Evolutionary conservation across 2,113 vertebrate genomes (phyloP).

Genomic region (Zapus hudsonius): DNA sequence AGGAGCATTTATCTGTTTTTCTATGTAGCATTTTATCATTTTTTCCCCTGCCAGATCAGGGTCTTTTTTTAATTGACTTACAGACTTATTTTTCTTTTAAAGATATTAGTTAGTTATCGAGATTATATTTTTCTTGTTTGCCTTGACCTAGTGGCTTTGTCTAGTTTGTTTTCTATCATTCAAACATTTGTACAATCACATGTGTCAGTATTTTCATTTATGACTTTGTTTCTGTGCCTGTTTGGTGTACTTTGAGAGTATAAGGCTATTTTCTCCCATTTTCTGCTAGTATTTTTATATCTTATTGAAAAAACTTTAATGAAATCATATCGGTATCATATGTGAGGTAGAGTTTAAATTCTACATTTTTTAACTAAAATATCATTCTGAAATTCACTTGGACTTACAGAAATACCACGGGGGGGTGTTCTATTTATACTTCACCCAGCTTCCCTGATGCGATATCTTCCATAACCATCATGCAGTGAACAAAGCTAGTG

Average conservation of each 20-base stretch:
- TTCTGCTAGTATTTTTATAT: neutral
- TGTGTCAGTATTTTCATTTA: neutral
- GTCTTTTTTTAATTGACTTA: neutral
- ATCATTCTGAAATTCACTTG: neutral
- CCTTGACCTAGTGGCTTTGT: neutral
- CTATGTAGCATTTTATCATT: neutral
- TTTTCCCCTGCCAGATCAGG: neutral
- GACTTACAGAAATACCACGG: neutral
- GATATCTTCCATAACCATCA: neutral
- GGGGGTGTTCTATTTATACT: no score
- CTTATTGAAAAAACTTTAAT: constrained; percentile 7
- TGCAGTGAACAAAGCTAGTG: neutral
- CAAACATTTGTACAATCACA: neutral
- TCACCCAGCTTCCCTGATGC: neutral
- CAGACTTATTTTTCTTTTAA: neutral
- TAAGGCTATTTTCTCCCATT: neutral
- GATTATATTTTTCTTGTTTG: neutral
- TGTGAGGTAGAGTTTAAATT: neutral
- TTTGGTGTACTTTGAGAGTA: neutral
- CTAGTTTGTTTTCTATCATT: neutral
- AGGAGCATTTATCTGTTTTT: neutral
- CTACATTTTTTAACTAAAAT: neutral
- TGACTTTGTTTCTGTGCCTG: neutral
- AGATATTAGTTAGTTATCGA: neutral
- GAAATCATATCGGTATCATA: neutral